phyloP scores from a whole-genome alignment of 1,140 invertebrate genomes.

The Drosophila rhopaloa region DNA sequence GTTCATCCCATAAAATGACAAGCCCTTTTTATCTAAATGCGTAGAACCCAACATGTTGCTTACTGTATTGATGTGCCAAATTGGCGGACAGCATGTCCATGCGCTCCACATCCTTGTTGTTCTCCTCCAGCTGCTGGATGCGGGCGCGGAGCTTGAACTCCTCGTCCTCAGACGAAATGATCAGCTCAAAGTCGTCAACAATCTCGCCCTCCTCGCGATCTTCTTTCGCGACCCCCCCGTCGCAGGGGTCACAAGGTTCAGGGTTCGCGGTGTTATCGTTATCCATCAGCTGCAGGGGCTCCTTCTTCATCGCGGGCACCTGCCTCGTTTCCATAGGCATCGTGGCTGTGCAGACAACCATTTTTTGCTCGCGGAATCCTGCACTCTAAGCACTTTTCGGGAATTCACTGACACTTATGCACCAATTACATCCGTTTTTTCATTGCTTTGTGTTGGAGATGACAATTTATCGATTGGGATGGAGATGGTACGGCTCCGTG shows the following conservation, averaged over 20 bases:
- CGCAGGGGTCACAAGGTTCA: neutral
- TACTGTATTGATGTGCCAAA: constrained; percentile 74
- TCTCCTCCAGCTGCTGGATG: constrained; percentile 77
- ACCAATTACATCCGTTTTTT: constrained; percentile 4
- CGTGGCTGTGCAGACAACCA: constrained; percentile 29
- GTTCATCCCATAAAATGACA: neutral
- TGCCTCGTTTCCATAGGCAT: constrained; percentile 11
- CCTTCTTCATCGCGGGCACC: neutral
- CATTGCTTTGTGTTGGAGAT: neutral
- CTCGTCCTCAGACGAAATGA: constrained; percentile 80
- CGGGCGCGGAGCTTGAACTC: constrained; percentile 71
- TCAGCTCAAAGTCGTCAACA: constrained; percentile 78
- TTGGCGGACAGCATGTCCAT: constrained; percentile 73
- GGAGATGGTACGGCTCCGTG: neutral
- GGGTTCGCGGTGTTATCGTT: neutral
- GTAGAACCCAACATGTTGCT: constrained; percentile 37
- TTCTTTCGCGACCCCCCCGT: constrained; percentile 16
- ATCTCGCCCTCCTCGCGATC: constrained; percentile 82
- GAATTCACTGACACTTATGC: constrained; percentile 18
- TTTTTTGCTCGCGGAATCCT: neutral
- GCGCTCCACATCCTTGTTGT: constrained; percentile 80
- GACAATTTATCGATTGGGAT: neutral
- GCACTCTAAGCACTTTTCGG: constrained; percentile 15
- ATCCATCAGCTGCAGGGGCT: constrained; percentile 2
- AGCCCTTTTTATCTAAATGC: neutral